Percentiles rank a stretch among this genome's conserved stretches.
Evolutionary conservation across 2,888 invertebrate species (phyloP).

Genomic region (Diadegma fenestrale): DNA sequence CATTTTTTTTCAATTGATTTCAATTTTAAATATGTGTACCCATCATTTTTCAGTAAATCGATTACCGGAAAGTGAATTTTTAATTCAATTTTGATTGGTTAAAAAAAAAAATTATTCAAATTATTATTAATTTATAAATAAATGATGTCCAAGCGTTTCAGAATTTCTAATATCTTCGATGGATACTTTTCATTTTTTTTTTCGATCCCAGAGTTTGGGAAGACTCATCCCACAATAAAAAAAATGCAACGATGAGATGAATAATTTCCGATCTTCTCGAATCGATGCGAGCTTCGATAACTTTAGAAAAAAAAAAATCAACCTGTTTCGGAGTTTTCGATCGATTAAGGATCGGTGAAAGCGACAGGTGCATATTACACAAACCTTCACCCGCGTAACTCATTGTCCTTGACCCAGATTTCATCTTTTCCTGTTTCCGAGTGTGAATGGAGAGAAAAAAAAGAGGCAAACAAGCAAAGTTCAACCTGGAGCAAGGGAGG

Average conservation of each 20-base stretch:
- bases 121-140: too few species aligned
- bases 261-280: not conserved
- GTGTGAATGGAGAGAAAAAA: conserved; percentile 38
- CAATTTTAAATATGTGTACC: too few species aligned
- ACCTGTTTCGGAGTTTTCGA: conserved; percentile 64
- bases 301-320: conserved; percentile 59
- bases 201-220: not conserved
- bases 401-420: conserved; percentile 56
- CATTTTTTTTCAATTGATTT: too few species aligned
- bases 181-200: not conserved
- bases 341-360: conserved; percentile 66
- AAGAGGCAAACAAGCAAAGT: conserved; percentile 48
- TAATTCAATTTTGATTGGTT: too few species aligned
- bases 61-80: too few species aligned
- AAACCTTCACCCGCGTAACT: conserved; percentile 52
- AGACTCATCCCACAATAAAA: not conserved
- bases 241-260: not conserved
- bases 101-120: too few species aligned
- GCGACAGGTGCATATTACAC: conserved; percentile 65
- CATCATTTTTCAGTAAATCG: too few species aligned
- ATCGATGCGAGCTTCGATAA: not conserved
- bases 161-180: too few species aligned
- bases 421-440: conserved; percentile 47
- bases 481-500: conserved; percentile 42
- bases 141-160: too few species aligned